Evolutionary conservation across 2,113 vertebrate genomes (phyloP).

Genomic region (Bufo bufo): DNA sequence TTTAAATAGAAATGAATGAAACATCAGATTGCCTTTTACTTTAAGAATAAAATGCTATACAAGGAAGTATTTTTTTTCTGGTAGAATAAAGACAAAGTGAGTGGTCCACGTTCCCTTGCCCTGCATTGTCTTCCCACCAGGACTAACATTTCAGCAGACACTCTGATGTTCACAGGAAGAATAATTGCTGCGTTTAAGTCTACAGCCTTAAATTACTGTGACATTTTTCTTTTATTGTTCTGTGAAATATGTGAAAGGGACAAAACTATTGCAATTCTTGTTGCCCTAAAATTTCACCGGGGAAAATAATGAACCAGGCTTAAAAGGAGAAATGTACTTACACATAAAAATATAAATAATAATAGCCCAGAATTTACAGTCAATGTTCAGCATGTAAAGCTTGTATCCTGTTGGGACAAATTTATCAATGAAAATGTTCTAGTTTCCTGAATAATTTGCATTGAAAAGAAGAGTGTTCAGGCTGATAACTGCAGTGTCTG

Average conservation of each 20-base stretch:
- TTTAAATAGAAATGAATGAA: neutral
- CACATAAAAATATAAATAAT: neutral
- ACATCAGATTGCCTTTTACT: neutral
- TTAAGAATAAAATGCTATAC: neutral
- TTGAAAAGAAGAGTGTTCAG: too few species aligned
- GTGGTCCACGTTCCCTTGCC: neutral
- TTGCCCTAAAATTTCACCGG: neutral
- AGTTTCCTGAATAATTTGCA: too few species aligned
- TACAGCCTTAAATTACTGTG: constrained; percentile 39
- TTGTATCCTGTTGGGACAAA: neutral
- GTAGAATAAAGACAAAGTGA: constrained; percentile 1
- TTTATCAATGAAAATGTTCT: neutral
- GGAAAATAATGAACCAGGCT: neutral
- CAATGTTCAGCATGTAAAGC: neutral
- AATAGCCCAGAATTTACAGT: neutral
- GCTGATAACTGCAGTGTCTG: too few species aligned
- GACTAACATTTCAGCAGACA: constrained; percentile 24
- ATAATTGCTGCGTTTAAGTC: constrained; percentile 28
- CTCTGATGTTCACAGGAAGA: constrained; percentile 24
- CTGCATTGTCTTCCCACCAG: constrained; percentile 20
- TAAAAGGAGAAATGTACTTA: neutral
- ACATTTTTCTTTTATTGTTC: constrained; percentile 35
- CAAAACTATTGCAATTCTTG: constrained; percentile 9
- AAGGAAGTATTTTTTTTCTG: neutral
- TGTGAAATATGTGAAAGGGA: constrained; percentile 21